Evolutionary conservation across 2,888 invertebrate species (phyloP).

Genomic region (Nematopogon swammerdamellus): DNA sequence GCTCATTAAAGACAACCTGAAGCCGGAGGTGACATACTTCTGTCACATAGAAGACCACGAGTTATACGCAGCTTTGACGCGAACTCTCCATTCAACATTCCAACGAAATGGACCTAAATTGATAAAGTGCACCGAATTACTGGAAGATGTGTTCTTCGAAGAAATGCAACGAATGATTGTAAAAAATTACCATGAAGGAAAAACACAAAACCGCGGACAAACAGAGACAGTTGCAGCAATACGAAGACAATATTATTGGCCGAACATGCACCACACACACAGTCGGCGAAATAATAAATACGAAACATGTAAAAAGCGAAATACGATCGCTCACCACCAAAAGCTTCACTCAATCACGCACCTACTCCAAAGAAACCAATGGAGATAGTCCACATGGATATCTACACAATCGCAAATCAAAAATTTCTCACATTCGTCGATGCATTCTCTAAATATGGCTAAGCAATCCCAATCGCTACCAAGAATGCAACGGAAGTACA

Average conservation of each 20-base stretch:
- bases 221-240: background rate
- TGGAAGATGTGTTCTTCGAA: background rate
- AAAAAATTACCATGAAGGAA: background rate
- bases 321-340: background rate
- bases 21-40: background rate
- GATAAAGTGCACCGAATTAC: background rate
- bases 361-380: background rate
- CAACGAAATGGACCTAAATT: background rate
- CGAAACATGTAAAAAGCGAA: slow-evolving; percentile 3
- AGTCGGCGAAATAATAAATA: slow-evolving; percentile 1
- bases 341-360: background rate
- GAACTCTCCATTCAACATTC: background rate
- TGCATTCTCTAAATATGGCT: background rate
- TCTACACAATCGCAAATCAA: background rate
- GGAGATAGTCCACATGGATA: background rate
- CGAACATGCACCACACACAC: background rate
- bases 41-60: background rate
- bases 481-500: background rate
- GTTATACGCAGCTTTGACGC: background rate
- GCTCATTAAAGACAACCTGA: background rate
- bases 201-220: background rate
- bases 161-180: background rate
- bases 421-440: background rate
- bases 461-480: background rate
- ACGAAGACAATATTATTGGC: background rate